Base-by-base conservation (phyloP, 2,113 vertebrate genomes). In the Catharus fuscescens region DNA sequence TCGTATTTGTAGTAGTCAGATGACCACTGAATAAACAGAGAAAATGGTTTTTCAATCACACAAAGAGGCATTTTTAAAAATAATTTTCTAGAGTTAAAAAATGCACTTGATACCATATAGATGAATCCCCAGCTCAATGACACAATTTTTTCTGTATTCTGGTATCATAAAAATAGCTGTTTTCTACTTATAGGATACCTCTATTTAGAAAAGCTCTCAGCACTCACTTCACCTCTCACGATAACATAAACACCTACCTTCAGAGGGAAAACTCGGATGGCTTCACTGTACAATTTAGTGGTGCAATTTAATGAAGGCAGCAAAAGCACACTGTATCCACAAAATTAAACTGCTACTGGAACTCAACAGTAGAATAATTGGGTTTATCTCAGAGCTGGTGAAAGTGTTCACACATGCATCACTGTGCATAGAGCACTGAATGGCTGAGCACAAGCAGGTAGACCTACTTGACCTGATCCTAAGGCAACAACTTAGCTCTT, bases 381-480 rank as follows among this genome's bases (percentile, higher is more conserved):
- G 1, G 3, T 80, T 70, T 80, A 66, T 73, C 85, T 80, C 78
- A 42, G 20, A 94, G 42, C 12, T 70, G 20, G 14, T 66, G 18
- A 40, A 76, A 56, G 24, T 3, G 3, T 23, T 72, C 31, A 61
- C 12, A 64, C 0, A 0, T 2, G 2, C 42, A 12, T 8, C 56
- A 8, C 5, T 77, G 54, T 0, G 0, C 36, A 69, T 84, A 73
- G 14, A 88, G 14, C 24, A 70, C 28, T 52, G 61, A 90, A 78
- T 71, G 52, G 54, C 34, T 56, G 29, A 93, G 47, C 67, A 86
- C 11, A 83, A 70, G 42, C 29, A 69, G 36, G 69, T 25, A 42
- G 25, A 57, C 12, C 26, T 42, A 7, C 34, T 54, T 4, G 2
- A 47, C 26, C 59, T 64, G 29, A 80, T 47, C 19, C 52, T 74